Conservation (phyloP, 2,888 invertebrate species). For the Resseliella maxima region DNA sequence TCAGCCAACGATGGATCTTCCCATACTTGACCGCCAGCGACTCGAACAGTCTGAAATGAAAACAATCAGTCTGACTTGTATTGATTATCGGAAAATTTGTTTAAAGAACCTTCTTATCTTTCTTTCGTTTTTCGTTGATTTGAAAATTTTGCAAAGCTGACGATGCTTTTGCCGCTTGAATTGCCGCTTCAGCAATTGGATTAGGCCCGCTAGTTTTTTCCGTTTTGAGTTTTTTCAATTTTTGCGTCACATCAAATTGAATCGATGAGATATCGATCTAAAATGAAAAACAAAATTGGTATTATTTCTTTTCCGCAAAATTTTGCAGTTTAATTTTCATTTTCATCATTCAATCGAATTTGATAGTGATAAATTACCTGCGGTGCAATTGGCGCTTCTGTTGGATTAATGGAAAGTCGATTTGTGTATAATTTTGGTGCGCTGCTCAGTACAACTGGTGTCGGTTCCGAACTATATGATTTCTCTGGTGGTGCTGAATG, state of each 20-base stretch:
- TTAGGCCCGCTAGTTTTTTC: constrained; percentile 73
- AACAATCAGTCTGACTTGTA: constrained; percentile 32
- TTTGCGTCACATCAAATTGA: constrained; percentile 71
- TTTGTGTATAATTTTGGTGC: constrained; percentile 77
- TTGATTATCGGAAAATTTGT: no score
- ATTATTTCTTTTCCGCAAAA: no score
- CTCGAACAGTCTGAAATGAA: constrained; percentile 77
- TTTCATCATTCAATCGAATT: background rate
- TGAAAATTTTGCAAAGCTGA: constrained; percentile 72
- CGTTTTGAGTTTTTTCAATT: constrained; percentile 73
- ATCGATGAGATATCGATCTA: constrained; percentile 70
- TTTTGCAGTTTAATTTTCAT: background rate
- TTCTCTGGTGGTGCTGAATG: constrained; percentile 68
- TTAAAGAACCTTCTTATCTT: constrained; percentile 64
- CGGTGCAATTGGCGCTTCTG: constrained; percentile 64
- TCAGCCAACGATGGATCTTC: constrained; percentile 93
- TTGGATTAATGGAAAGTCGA: constrained; percentile 65
- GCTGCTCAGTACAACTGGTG: constrained; percentile 76
- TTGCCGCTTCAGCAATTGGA: constrained; percentile 74
- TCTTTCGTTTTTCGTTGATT: constrained; percentile 68
- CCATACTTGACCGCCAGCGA: constrained; percentile 95
- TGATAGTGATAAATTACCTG: constrained; percentile 26
- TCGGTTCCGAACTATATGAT: constrained; percentile 66
- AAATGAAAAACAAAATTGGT: no score
- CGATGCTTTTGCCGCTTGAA: constrained; percentile 73